Conservation (phyloP, 2,797 vertebrate species). For the Manis javanica region DNA sequence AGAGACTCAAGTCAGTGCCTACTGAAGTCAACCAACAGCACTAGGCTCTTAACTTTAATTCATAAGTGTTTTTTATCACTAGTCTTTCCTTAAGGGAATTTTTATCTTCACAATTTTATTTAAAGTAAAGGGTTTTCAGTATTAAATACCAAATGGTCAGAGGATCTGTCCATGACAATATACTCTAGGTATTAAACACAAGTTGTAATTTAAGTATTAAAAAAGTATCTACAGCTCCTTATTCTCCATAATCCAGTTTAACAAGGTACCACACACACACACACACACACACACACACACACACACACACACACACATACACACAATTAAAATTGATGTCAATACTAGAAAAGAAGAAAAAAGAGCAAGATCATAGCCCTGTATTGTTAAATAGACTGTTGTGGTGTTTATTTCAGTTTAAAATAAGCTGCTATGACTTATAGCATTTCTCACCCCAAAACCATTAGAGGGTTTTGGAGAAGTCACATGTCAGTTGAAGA, state of each 20-base stretch:
- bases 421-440: neutral
- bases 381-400: neutral
- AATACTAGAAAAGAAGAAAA: neutral
- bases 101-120: neutral
- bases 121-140: neutral
- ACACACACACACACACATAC: neutral
- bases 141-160: neutral
- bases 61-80: neutral
- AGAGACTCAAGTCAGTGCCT: neutral
- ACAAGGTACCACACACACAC: neutral
- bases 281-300: neutral
- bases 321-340: neutral
- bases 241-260: neutral
- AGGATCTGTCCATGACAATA: neutral
- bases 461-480: neutral
- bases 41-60: neutral
- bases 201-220: neutral
- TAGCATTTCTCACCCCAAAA: neutral
- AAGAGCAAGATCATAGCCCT: neutral
- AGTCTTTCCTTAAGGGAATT: neutral
- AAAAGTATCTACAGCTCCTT: neutral
- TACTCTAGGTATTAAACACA: neutral
- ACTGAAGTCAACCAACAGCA: neutral
- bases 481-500: neutral
- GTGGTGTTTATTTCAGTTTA: neutral